Evolutionary conservation across 2,797 vertebrate genomes (phyloP).

Genomic region (Fistularia tabacaria): DNA sequence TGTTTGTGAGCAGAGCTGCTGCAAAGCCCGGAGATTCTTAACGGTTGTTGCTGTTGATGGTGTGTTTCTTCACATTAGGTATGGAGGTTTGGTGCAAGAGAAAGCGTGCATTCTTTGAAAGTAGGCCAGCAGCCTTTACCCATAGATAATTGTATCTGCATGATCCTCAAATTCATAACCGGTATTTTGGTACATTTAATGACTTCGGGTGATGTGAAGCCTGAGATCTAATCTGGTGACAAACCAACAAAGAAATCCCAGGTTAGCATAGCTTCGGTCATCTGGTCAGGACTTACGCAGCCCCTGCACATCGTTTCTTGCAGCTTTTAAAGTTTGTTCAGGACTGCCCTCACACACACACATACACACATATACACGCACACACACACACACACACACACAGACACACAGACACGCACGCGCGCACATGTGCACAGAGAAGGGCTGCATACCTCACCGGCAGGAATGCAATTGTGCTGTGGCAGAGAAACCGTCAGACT

Average conservation of each 20-base stretch:
- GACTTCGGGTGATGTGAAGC: background rate
- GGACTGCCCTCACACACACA: background rate
- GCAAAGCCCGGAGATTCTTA: too few relatives aligned
- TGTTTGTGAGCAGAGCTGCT: too few relatives aligned
- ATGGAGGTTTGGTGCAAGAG: background rate
- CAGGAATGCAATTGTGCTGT: conserved; percentile 67
- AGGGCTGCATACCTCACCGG: conserved; percentile 58
- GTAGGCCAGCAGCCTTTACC: conserved; percentile 8
- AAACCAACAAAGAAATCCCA: conserved; percentile 1
- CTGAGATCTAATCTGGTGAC: background rate
- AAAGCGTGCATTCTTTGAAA: conserved; percentile 6
- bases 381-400: background rate
- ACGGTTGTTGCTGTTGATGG: too few relatives aligned
- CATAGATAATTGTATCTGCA: conserved; percentile 39
- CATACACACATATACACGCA: background rate
- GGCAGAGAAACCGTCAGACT: conserved; percentile 57
- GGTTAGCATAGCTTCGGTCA: too few relatives aligned
- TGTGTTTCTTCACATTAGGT: too few relatives aligned
- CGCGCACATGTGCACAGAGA: background rate
- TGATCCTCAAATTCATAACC: conserved; percentile 26
- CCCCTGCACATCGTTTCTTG: too few relatives aligned
- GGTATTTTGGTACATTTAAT: conserved; percentile 13
- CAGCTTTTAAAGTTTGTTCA: too few relatives aligned
- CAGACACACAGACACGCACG: background rate
- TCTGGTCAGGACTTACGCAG: too few relatives aligned